A percentile compares a stretch with the other conserved stretches of the same genome.
These are phyloP conservation scores for Pseudonaja textilis DNA, from an alignment of 2,113 vertebrate genomes.

Conservation along the genomic window DNA sequence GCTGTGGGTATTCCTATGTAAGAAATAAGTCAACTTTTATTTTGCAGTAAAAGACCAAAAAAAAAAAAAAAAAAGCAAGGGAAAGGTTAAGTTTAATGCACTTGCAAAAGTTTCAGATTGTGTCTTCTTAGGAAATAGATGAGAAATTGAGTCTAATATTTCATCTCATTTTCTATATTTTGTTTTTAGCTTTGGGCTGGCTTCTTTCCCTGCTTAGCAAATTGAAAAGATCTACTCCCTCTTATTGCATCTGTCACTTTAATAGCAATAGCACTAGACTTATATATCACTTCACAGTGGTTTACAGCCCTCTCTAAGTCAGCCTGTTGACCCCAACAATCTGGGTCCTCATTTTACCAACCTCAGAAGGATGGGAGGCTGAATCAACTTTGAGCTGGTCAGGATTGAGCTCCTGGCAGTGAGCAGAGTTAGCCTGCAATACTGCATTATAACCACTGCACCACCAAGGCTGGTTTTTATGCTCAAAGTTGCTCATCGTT, in stretches of 20 bases:
- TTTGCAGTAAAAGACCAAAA: not conserved
- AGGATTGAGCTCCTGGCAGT: too few species aligned
- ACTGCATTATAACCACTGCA: too few species aligned
- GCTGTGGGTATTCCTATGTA: not conserved
- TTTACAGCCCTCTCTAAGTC: too few species aligned
- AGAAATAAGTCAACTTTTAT: not conserved
- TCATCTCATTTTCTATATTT: conserved; percentile 43
- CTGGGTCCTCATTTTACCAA: too few species aligned
- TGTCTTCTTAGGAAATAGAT: not conserved
- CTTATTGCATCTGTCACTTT: not conserved
- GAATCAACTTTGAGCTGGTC: too few species aligned
- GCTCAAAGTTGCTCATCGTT: not conserved
- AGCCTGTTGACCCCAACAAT: too few species aligned
- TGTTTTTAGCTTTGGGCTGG: conserved; percentile 49
- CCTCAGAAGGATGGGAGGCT: too few species aligned
- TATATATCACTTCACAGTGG: too few species aligned
- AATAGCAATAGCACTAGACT: too few species aligned
- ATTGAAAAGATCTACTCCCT: conserved; percentile 17
- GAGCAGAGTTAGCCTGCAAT: too few species aligned
- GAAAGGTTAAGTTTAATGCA: not conserved
- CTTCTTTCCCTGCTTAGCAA: conserved; percentile 26
- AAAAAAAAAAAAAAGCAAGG: not conserved
- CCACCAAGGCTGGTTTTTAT: not conserved
- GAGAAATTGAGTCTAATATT: conserved; percentile 32
- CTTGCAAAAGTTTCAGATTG: not conserved